These are phyloP conservation scores for Otolemur garnettii DNA, from an alignment of 2,113 vertebrate species.

Conservation along the genomic window DNA sequence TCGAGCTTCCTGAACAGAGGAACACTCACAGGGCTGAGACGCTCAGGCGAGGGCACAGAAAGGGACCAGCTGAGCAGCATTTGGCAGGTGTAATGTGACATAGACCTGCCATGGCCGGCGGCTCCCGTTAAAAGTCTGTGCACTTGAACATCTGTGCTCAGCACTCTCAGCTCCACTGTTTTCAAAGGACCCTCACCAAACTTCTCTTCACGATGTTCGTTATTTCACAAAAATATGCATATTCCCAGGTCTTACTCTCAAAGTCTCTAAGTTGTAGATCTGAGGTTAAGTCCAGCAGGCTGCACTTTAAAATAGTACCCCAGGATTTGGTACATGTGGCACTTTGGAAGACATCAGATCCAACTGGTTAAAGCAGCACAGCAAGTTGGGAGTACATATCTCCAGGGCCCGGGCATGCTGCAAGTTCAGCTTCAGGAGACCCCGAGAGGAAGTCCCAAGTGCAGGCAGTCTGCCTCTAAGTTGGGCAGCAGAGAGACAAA, in stretches of 20 bases:
- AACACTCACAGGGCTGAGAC: slow-evolving; percentile 67
- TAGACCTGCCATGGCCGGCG: slow-evolving; percentile 75
- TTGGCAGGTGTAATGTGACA: slow-evolving; percentile 68
- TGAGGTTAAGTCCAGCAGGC: neutral
- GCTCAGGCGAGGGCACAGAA: slow-evolving; percentile 75
- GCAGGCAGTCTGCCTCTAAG: slow-evolving; percentile 40
- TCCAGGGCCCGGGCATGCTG: neutral
- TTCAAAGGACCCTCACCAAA: neutral
- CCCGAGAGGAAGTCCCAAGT: neutral
- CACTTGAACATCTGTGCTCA: slow-evolving; percentile 27
- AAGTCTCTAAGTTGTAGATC: neutral
- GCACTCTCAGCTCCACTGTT: slow-evolving; percentile 10
- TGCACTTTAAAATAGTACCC: slow-evolving; percentile 31
- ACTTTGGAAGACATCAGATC: neutral
- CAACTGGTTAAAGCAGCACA: neutral
- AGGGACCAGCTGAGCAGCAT: slow-evolving; percentile 65
- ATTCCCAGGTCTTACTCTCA: neutral
- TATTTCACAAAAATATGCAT: neutral
- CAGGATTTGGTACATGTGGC: neutral
- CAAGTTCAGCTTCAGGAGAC: neutral
- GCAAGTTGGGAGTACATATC: neutral
- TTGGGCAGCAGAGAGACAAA: slow-evolving; percentile 9
- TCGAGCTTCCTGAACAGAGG: slow-evolving; percentile 27
- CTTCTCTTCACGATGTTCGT: neutral
- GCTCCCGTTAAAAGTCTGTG: slow-evolving; percentile 79